Conservation (phyloP, 2,888 invertebrate species). For the Athalia circularis region DNA sequence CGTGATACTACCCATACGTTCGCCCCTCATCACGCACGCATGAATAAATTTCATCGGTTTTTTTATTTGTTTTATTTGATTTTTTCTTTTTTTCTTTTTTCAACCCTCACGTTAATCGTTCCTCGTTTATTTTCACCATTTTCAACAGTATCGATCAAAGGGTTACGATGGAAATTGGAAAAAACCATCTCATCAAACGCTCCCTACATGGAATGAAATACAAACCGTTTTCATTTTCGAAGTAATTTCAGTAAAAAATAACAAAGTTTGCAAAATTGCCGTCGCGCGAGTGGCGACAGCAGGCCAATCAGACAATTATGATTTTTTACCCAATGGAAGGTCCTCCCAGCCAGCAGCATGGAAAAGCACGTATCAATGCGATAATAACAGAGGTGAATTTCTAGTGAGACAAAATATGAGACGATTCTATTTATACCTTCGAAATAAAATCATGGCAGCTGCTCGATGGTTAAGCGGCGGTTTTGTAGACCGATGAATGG, state of each 20-base stretch:
- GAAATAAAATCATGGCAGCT: not conserved
- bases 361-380: no score
- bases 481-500: slow-evolving; percentile 27
- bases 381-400: not conserved
- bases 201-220: no score
- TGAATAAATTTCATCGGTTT: not conserved
- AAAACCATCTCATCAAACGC: no score
- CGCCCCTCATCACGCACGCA: not conserved
- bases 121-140: not conserved
- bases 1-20: no score
- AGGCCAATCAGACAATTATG: no score
- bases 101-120: not conserved
- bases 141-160: not conserved
- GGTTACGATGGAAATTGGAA: not conserved
- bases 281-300: no score
- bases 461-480: slow-evolving; percentile 4
- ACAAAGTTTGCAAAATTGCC: no score
- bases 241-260: no score
- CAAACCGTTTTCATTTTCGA: no score
- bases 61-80: not conserved
- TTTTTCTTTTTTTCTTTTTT: not conserved
- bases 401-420: not conserved
- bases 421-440: not conserved
- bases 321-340: no score
- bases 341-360: no score